Percentiles rank a stretch among this genome's conserved stretches.
These are phyloP conservation scores for Pantelozetes paolii DNA, from an alignment of 2,888 invertebrate species.

Conservation along the genomic window DNA sequence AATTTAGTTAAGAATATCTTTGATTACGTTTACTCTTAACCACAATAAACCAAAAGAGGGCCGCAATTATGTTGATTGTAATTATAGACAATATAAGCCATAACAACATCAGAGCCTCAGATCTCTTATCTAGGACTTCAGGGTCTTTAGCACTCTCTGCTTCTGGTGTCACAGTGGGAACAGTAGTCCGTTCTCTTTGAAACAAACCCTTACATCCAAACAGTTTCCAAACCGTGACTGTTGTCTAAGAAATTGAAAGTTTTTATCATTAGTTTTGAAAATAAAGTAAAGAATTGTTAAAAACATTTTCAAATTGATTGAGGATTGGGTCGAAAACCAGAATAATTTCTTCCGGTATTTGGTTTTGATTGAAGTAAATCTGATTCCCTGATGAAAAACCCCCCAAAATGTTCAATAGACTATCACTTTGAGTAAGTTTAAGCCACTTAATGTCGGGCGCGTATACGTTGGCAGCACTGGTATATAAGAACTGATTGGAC, in stretches of 20 bases:
- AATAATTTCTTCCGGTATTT: neutral
- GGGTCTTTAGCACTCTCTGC: neutral
- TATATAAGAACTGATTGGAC: neutral
- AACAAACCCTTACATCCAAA: neutral
- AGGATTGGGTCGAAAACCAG: neutral
- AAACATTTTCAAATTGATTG: neutral
- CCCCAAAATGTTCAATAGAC: neutral
- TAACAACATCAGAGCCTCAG: neutral
- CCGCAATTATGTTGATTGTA: neutral
- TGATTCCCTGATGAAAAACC: neutral
- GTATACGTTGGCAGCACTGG: neutral
- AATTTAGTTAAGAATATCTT: too few species aligned
- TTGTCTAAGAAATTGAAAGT: neutral
- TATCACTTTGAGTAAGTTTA: neutral
- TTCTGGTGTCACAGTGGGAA: neutral
- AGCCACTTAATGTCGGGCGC: neutral
- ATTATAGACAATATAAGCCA: neutral
- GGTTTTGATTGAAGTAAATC: neutral
- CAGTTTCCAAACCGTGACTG: slow-evolving; percentile 8
- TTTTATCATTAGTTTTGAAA: neutral
- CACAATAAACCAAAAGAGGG: neutral
- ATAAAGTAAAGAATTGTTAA: neutral
- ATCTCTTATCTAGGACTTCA: neutral
- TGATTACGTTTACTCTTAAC: neutral
- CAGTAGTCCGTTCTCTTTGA: neutral